Evolutionary conservation across 1,140 invertebrate species (phyloP).

Genomic region (Trypoxylus dichotomus): DNA sequence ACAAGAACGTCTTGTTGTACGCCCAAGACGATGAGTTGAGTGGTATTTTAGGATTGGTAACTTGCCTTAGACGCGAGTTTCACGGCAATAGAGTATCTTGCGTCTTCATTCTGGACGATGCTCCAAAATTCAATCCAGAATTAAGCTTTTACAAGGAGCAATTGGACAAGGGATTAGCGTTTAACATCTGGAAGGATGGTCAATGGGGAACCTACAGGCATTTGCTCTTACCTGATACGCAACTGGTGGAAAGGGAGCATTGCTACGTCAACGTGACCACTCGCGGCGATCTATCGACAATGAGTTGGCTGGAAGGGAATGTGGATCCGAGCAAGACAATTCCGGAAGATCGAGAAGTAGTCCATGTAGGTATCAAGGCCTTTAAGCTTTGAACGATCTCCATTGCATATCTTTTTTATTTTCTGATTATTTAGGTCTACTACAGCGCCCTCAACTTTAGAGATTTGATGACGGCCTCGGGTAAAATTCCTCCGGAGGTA

Average conservation of each 20-base stretch:
- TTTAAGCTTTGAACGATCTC: neutral
- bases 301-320: conserved; percentile 76
- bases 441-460: conserved; percentile 75
- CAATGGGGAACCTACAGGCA: conserved; percentile 66
- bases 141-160: conserved; percentile 64
- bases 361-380: neutral
- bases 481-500: conserved; percentile 68
- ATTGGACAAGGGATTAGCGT: conserved; percentile 62
- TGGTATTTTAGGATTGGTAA: conserved; percentile 85
- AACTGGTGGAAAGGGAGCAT: conserved; percentile 57
- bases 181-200: conserved; percentile 66
- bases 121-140: conserved; percentile 65
- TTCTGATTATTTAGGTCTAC: conserved; percentile 54
- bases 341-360: neutral
- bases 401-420: neutral
- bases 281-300: conserved; percentile 79
- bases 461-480: conserved; percentile 65
- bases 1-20: conserved; percentile 61
- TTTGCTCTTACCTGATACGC: conserved; percentile 31
- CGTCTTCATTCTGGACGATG: conserved; percentile 68
- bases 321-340: neutral
- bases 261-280: conserved; percentile 76
- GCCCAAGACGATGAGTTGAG: conserved; percentile 64
- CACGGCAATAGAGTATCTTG: conserved; percentile 65
- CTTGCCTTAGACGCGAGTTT: conserved; percentile 72